phyloP scores from a whole-genome alignment of 2,113 vertebrate species.

The Cyprinus carpio region DNA sequence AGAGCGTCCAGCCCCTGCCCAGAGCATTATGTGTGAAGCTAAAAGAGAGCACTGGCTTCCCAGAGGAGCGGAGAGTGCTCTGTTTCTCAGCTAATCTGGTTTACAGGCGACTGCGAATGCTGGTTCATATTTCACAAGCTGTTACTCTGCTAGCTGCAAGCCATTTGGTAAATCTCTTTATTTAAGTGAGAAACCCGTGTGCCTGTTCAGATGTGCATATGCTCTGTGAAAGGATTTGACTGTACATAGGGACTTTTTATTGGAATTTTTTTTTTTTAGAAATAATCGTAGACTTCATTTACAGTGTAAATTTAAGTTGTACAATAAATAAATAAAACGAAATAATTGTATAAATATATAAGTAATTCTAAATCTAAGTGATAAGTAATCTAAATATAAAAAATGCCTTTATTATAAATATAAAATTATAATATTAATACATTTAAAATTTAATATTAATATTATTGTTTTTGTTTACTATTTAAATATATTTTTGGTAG shows the following conservation, averaged over 20 bases:
- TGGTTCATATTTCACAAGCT: slow-evolving; percentile 29
- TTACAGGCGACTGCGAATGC: not conserved
- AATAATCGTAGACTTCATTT: not conserved
- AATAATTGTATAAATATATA: too few relatives aligned
- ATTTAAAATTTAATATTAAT: too few relatives aligned
- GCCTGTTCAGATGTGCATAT: not conserved
- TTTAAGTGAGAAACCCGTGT: not conserved
- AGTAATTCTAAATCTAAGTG: too few relatives aligned
- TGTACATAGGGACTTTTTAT: not conserved
- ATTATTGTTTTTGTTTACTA: too few relatives aligned
- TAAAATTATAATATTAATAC: too few relatives aligned
- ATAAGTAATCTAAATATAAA: too few relatives aligned
- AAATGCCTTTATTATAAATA: too few relatives aligned
- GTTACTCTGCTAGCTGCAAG: not conserved
- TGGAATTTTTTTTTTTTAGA: not conserved
- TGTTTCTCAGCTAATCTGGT: not conserved
- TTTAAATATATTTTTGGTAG: too few relatives aligned
- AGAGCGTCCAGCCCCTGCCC: not conserved
- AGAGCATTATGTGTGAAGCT: not conserved
- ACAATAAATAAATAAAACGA: too few relatives aligned
- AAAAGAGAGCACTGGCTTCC: not conserved
- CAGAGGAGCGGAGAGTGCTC: slow-evolving; percentile 26
- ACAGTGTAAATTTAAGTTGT: not conserved
- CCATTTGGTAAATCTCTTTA: slow-evolving; percentile 21
- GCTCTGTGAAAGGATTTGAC: not conserved